Evolutionary conservation across 2,113 vertebrate species (phyloP), one percentile per base, ranked within the genome.

Genomic region (Butorides virescens): DNA sequence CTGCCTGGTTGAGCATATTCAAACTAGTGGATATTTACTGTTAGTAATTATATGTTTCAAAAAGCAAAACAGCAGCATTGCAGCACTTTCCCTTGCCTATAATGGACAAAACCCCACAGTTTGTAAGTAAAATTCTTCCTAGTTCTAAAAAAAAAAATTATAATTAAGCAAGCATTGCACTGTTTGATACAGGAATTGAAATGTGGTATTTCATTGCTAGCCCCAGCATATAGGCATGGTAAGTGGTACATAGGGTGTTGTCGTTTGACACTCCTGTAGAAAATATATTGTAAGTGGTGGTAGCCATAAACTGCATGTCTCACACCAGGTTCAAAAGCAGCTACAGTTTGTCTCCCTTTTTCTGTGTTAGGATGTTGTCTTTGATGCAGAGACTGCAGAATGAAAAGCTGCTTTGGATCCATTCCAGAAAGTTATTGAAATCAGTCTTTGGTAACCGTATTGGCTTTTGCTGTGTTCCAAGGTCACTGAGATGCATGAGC

Each of bases 351-450:
- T 70, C 32, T 84, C 63, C 27, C 10, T 78, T 88, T 67, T 53
- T 39, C 5, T 56, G 10, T 80, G 39, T 82, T 53, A 32, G 47
- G 29, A 21, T 46, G 65, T 83, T 90, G 52, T 56, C 30, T 74
- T 84, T 93, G 75, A 62, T 80, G 74, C 77, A 90, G 86, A 77
- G 79, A 75, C 70, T 81, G 71, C 76, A 79, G 84, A 59, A 70
- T 62, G 70, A 81, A 72, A 50, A 68, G 62, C 58, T 65, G 62
- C 63, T 49, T 71, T 94, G 63, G 52, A 77, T 9, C 10, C 22
- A 47, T 65, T 95, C 83, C 90, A 95, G 71, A 36, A 62, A 86
- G 56, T 86, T 86, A 81, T 55, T 93, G 58, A 90, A 92, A 82
- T 86, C 86, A 44, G 44, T 92, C 47, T 75, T 65, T 1, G 0